phyloP scores from a whole-genome alignment of 2,797 vertebrate species.

The Pteronotus mesoamericanus region DNA sequence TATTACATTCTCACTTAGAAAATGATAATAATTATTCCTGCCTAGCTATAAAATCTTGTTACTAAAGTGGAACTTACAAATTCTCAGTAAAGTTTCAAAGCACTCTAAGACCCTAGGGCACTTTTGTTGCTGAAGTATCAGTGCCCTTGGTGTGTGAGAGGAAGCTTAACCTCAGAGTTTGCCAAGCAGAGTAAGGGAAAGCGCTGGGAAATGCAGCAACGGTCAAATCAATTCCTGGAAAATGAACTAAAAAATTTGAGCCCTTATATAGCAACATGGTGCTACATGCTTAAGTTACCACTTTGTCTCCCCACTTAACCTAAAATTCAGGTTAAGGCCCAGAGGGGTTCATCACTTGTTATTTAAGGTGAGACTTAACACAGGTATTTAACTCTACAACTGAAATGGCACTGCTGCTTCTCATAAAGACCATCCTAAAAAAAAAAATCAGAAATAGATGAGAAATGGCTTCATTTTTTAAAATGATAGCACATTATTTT shows the following conservation, averaged over 20 bases:
- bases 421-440: neutral
- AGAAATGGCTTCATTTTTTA: neutral
- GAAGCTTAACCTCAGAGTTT: neutral
- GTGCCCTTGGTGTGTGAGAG: neutral
- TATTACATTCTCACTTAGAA: neutral
- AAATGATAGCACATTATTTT: neutral
- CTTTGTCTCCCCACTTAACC: neutral
- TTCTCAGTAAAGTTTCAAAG: neutral
- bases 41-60: neutral
- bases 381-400: neutral
- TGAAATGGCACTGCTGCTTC: neutral
- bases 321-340: neutral
- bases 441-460: neutral
- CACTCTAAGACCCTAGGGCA: neutral
- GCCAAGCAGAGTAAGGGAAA: neutral
- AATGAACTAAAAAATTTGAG: neutral
- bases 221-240: neutral
- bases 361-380: neutral
- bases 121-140: neutral
- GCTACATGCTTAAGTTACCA: neutral
- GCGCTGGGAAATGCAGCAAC: neutral
- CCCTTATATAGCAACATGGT: neutral
- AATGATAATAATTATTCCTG: constrained; percentile 3
- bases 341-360: neutral
- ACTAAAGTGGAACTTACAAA: neutral